These are phyloP conservation scores for Phenganax stokvisi DNA, from an alignment of 92 coral and sea anemone species.

Conservation along the genomic window DNA sequence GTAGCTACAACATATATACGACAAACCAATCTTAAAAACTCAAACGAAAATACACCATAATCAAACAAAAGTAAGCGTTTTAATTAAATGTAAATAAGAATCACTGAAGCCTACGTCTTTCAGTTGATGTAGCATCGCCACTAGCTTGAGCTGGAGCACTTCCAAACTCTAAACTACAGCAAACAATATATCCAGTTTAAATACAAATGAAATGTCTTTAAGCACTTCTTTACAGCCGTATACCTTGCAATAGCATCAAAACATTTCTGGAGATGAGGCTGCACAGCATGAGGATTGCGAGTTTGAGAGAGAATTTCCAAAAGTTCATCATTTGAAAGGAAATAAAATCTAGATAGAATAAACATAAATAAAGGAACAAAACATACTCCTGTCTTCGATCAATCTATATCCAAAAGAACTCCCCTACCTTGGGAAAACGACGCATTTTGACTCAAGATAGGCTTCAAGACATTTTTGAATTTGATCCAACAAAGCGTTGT, in stretches of 20 bases:
- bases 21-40: no score
- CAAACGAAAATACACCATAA: no score
- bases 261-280: slow-evolving; percentile 98
- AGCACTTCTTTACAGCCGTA: background rate
- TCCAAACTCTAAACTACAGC: slow-evolving; percentile 79
- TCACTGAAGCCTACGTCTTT: slow-evolving; percentile 67
- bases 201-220: background rate
- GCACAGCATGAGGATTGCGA: slow-evolving; percentile 97
- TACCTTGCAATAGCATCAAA: slow-evolving; percentile 97
- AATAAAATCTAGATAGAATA: slow-evolving; percentile 64
- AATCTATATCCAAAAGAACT: no score
- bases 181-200: background rate
- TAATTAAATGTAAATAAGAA: slow-evolving; percentile 1
- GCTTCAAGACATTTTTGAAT: slow-evolving; percentile 98
- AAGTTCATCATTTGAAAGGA: slow-evolving; percentile 89
- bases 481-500: slow-evolving; percentile 95
- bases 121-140: slow-evolving; percentile 72
- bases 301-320: slow-evolving; percentile 96
- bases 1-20: slow-evolving; percentile 44
- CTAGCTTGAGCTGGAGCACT: slow-evolving; percentile 77
- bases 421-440: slow-evolving; percentile 87
- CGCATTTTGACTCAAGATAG: slow-evolving; percentile 94
- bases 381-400: no score
- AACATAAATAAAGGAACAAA: background rate
- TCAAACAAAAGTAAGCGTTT: no score